Evolutionary conservation across 2,888 invertebrate species (phyloP).

Genomic region (Pogonocherus hispidulus): DNA sequence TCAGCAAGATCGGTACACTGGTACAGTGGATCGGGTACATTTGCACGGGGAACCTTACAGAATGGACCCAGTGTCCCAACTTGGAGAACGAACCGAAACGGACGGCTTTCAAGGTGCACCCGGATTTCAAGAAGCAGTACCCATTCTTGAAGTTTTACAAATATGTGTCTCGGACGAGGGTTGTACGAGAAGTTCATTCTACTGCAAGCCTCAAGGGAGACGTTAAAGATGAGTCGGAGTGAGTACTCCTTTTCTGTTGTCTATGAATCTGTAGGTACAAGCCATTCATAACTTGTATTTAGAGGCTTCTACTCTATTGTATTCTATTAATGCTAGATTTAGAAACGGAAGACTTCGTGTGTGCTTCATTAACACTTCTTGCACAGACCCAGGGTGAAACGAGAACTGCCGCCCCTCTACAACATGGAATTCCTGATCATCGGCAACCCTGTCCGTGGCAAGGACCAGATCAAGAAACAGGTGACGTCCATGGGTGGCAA

Average conservation of each 20-base stretch:
- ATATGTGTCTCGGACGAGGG: conserved; percentile 72
- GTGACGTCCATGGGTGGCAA: conserved; percentile 85
- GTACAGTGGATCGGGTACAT: no score
- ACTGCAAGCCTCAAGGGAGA: conserved; percentile 71
- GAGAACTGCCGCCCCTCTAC: conserved; percentile 79
- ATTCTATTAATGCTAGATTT: no score
- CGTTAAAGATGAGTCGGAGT: conserved; percentile 59
- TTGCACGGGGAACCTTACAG: conserved; percentile 82
- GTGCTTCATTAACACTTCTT: not conserved
- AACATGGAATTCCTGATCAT: conserved; percentile 83
- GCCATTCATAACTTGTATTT: no score
- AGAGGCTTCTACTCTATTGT: no score
- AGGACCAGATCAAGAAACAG: conserved; percentile 77
- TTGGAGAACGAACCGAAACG: conserved; percentile 80
- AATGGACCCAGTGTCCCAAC: conserved; percentile 91
- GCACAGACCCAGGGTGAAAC: conserved; percentile 75
- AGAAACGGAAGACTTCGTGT: no score
- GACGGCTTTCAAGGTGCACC: conserved; percentile 78
- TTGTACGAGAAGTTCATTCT: conserved; percentile 72
- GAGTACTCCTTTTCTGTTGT: conserved; percentile 54
- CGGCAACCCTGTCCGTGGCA: conserved; percentile 71
- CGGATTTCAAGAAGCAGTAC: conserved; percentile 71
- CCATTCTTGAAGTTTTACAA: conserved; percentile 76
- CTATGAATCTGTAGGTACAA: no score
- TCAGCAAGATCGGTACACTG: conserved; percentile 79